Evolutionary conservation across 2,888 invertebrate genomes (phyloP), one percentile per base, ranked within the genome.

Genomic region (Lepetodrilus schrolli): DNA sequence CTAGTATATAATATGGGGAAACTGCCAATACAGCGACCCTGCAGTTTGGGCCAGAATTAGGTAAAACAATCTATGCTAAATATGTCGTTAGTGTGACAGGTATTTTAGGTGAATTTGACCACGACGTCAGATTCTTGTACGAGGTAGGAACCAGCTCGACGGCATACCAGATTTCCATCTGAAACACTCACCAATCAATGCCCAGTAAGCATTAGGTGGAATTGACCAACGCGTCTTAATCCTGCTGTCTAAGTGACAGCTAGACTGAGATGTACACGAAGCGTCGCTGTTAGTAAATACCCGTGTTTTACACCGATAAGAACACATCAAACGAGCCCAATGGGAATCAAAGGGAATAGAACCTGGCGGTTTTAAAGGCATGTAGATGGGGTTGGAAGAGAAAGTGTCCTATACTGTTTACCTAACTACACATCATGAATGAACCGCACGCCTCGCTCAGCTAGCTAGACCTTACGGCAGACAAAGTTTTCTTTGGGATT

Each of bases 401-500:
- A 30, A 58, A 58, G 58, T 58, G 58, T 23, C 58, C 17, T 58
- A 30, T 26, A 30, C 34, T 58, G 30, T 58, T 58, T 58, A 30
- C 30, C 30, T 30, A 58, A 30, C 30, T 17, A 26, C 13, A 34
- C 17, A 58, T 23, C 26, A 58, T 58, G 58, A 58, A 26, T 58
- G 58, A 30, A 34, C 26, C 30, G 34, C 30, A 58, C 58, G 34
- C 58, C 58, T 58, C 10, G 26, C 26, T 13, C 26, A 7, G 26
- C 5, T 7, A 17, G 5, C 34, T 34, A 58, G 58, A 58, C 58
- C 58, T 8, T 30, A 7, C 3, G 58, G 58, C 58, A 58, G 58
- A 58, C 58, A 58, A 58, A 58, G 58, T 58, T 58, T 26, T 58
- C 58, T 30, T 58, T 58, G n/a, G 58, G 58, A 26, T 58, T 58